Evolutionary conservation across 2,113 vertebrate species (phyloP), one percentile per base, ranked within the genome.

Genomic region (Melanostigma gelatinosum): DNA sequence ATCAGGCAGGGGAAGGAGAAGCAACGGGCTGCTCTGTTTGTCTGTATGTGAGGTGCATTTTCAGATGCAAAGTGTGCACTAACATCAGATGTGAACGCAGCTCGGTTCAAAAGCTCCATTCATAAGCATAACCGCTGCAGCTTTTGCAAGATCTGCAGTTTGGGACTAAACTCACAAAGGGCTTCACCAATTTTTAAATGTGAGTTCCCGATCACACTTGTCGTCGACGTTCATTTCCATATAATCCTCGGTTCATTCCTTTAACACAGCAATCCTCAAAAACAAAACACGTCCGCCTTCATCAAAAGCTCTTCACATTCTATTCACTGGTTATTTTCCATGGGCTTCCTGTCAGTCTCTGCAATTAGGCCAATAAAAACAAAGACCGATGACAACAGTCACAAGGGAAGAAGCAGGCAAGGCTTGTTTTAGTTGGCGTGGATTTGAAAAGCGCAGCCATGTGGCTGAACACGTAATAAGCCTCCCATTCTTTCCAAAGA

Each of bases 361-460:
- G 84, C 85, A 89, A 87, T 77, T 90, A 90, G 88, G 85, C 87
- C 87, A 77, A 78, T 82, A 84, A 90, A 91, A 92, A 90, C 89
- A 92, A 88, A 32, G 64, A 77, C 29, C 34, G 65, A 79, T 55
- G 74, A 77, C 72, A 83, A 80, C 84, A 65, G 82, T 67, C 76
- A 72, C 52, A 20, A 73, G 52, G 75, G 40, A 27, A 36, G 71
- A 82, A 40, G 79, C 34, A 62, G 78, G 64, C 72, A 60, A 12
- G 27, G 72, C 64, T 73, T 88, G 84, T 83, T 80, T 86, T 44
- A 61, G 82, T 93, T 95, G 95, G 93, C 95, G 94, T 82, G 72
- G 92, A 79, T 85, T 78, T 77, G 91, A 92, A 95, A 96, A 96
- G 95, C 94, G 94, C 96, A 96, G 92, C 96, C 96, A 94, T 97